Evolutionary conservation across 2,888 invertebrate genomes (phyloP).

Genomic region (Julus scandinavius): DNA sequence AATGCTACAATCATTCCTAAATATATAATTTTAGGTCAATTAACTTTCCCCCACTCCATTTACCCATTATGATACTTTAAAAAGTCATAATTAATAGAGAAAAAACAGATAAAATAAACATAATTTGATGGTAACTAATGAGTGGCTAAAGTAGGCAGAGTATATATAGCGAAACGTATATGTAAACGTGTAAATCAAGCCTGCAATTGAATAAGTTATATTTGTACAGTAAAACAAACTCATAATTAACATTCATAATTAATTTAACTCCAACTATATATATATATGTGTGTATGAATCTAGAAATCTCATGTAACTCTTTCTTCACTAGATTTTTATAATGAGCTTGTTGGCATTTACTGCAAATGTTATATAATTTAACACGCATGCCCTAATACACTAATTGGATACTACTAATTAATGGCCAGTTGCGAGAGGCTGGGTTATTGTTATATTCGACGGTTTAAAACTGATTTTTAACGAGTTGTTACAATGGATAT

Average conservation of each 20-base stretch:
- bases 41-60: too few species aligned
- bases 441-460: too few species aligned
- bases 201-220: neutral
- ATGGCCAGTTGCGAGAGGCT: neutral
- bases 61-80: too few species aligned
- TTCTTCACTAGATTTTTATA: neutral
- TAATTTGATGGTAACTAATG: too few species aligned
- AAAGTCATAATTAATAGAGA: too few species aligned
- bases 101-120: too few species aligned
- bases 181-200: neutral
- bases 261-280: neutral
- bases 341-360: neutral
- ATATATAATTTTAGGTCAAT: too few species aligned
- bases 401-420: neutral
- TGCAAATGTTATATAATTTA: too few species aligned
- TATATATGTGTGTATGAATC: neutral
- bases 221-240: neutral
- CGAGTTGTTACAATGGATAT: neutral
- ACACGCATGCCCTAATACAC: neutral
- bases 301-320: neutral
- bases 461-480: too few species aligned
- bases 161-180: neutral
- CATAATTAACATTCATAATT: constrained; percentile 3
- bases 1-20: too few species aligned
- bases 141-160: too few species aligned